Evolutionary conservation across 2,888 invertebrate genomes (phyloP), one percentile per base, ranked within the genome.

Genomic region (Chironomus riparius): DNA sequence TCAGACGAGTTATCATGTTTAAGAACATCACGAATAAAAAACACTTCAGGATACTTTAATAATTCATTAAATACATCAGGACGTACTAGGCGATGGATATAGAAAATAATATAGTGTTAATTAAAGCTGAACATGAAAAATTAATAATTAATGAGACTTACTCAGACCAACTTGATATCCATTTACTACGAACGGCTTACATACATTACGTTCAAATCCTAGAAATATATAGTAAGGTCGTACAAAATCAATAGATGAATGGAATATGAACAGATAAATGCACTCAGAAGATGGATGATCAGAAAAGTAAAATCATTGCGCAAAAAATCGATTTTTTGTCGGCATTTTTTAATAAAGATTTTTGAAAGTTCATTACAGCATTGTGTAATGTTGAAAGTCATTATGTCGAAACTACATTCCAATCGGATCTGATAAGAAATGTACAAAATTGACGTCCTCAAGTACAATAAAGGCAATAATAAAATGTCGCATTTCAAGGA

Each of bases 91-190:
- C 13, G 21, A 24, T 22, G 10, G 13, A 38, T 2, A 65, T 18
- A 62, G 7, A 65, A 65, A 3, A 65, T 0, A 24, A 12, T 38
- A 10, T 7, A 38, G 10, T 2, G 38, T 38, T 38, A 38, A 38
- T 38, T 38, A 38, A 2, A 10, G 38, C n/a, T 38, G 38, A 38
- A 38, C 38, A 38, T 38, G 38, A 38, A 38, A 38, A 38, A 38
- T 38, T 38, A 38, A 38, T 38, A 38, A 38, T 38, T 38, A 38
- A 38, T 38, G 12, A 6, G 21, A 62, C 65, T 13, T 24, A 65
- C 65, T 90, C 78, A 96, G 86, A 77, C 97, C 97, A 77, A 97
- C 93, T 87, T 95, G 94, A 81, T 92, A 91, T 76, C 93, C 94
- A 82, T 92, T 93, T 72, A 96, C 92, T 79, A 94, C 87, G 83